Base-by-base conservation (phyloP, 2,113 vertebrate genomes). In the Hyperopisus bebe region DNA sequence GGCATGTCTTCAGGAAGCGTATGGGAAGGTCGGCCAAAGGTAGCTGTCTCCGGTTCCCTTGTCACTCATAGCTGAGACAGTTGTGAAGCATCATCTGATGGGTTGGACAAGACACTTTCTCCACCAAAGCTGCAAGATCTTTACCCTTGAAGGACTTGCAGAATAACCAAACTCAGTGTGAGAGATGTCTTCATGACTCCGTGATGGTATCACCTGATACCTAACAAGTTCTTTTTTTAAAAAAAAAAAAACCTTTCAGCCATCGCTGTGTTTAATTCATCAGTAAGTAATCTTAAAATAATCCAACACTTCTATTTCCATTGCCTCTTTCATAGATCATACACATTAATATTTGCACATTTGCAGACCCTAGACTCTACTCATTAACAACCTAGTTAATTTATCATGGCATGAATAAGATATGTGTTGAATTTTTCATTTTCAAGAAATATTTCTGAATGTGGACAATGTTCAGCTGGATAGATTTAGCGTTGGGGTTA, bases 361-460 rank as follows among this genome's bases (percentile, higher is more conserved):
- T 31, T 27, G 13, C 17, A 77, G 66, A 46, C 15, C 66, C 44
- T 50, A 5, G 46, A 48, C 24, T 5, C 10, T 35, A 70, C 11
- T 39, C 3, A 88, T 88, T 88, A 88, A 50, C 17, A 21, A 39
- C 15, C n/a, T 35, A 39, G n/a, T 88, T 80, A 88, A 51, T 88
- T 80, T 48, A 88, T 88, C 17, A 50, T 39, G 15, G 4, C 17
- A 35, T 88, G 66, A 88, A 88, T 77, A 77, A 77, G 88, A 88
- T 17, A 53, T 80, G 42, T 35, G 44, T 48, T 77, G 44, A 88
- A 88, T 88, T 77, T 88, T 88, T 88, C 2, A 88, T 88, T 88
- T 46, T 9, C 8, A 19, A 88, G 88, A 88, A n/a, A 51, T 77
- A 27, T 50, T 50, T 85, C 46, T n/a, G 21, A 44, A 15, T 4